Conservation (phyloP, 2,888 invertebrate species). For the Ophion ellenae region DNA sequence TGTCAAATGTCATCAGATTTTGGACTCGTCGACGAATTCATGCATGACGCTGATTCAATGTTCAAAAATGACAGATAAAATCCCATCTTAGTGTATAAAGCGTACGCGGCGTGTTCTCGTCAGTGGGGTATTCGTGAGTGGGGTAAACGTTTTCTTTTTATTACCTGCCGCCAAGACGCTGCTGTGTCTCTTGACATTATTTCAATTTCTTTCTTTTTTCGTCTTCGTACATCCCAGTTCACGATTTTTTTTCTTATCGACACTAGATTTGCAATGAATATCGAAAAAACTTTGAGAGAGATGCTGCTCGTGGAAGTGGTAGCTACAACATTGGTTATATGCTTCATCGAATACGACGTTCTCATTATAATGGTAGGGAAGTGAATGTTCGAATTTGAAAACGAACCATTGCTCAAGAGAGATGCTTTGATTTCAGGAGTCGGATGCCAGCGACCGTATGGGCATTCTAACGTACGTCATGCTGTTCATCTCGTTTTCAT, state of each 20-base stretch:
- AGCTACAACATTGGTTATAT: slow-evolving; percentile 77
- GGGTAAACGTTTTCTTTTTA: too few species aligned
- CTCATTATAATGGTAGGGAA: slow-evolving; percentile 75
- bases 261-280: slow-evolving; percentile 71
- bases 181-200: too few species aligned
- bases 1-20: too few species aligned
- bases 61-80: too few species aligned
- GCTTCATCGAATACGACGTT: slow-evolving; percentile 73
- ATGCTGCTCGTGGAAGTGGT: slow-evolving; percentile 77
- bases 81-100: too few species aligned
- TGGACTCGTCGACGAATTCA: too few species aligned
- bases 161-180: too few species aligned
- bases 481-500: slow-evolving; percentile 6
- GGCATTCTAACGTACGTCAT: slow-evolving; percentile 20
- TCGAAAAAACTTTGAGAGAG: slow-evolving; percentile 73
- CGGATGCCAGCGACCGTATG: not conserved
- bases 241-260: not conserved
- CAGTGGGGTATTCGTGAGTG: too few species aligned
- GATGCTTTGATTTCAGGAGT: slow-evolving; percentile 38
- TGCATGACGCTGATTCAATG: too few species aligned
- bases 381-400: not conserved
- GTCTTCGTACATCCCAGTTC: slow-evolving; percentile 1
- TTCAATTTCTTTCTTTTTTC: not conserved
- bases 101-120: too few species aligned
- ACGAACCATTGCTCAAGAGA: not conserved